These are phyloP conservation scores for Nyctalus aviator DNA, from an alignment of 2,797 vertebrate genomes.

Conservation along the genomic window DNA sequence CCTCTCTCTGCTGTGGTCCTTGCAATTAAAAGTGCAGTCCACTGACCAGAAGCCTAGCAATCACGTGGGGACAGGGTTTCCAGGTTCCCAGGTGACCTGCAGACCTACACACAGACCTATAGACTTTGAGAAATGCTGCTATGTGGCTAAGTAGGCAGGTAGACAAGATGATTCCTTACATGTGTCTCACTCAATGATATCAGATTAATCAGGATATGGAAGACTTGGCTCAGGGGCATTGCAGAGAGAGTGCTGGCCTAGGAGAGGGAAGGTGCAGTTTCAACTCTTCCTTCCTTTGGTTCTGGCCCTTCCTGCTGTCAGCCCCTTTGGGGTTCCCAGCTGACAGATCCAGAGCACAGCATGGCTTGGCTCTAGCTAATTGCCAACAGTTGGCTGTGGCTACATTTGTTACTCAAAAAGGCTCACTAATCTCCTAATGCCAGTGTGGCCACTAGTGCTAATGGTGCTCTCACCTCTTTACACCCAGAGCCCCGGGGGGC, in stretches of 20 bases:
- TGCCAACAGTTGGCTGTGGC: slow-evolving; percentile 65
- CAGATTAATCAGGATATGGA: background rate
- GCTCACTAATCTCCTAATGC: slow-evolving; percentile 72
- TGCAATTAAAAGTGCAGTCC: background rate
- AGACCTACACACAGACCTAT: background rate
- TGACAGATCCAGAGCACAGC: slow-evolving; percentile 29
- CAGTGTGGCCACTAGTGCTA: background rate
- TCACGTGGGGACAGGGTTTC: background rate
- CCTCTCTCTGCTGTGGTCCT: background rate
- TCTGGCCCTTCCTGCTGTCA: background rate
- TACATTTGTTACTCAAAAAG: slow-evolving; percentile 53
- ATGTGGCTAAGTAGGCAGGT: background rate
- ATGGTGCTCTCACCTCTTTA: background rate
- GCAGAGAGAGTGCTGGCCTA: background rate
- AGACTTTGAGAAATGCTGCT: background rate
- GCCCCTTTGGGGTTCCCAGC: background rate
- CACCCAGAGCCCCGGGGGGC: background rate
- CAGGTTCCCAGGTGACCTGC: background rate
- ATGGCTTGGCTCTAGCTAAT: slow-evolving; percentile 62
- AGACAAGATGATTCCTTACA: background rate
- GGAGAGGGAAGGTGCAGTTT: background rate
- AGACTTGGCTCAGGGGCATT: background rate
- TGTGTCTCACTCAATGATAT: background rate
- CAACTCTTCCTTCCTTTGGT: background rate
- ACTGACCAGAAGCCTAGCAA: background rate